These are phyloP conservation scores for Philaethria dido DNA, from an alignment of 2,888 invertebrate genomes.

Conservation along the genomic window DNA sequence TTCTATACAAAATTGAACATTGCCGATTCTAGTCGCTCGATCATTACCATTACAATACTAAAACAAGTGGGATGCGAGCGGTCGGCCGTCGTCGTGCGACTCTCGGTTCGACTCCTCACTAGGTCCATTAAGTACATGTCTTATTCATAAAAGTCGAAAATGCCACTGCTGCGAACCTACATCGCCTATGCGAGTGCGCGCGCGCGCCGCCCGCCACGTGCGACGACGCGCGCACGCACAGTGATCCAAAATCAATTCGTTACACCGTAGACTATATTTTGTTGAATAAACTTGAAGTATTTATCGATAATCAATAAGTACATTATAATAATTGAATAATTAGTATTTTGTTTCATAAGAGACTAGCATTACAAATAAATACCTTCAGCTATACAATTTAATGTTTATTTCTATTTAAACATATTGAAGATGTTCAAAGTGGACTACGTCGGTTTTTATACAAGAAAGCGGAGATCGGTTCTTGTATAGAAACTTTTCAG, in stretches of 20 bases:
- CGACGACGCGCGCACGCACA: conserved; percentile 75
- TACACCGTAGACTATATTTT: conserved; percentile 82
- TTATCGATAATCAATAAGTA: conserved; percentile 84
- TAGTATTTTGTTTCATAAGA: conserved; percentile 84
- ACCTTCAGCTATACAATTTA: conserved; percentile 83
- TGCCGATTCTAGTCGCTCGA: conserved; percentile 77
- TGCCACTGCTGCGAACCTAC: conserved; percentile 81
- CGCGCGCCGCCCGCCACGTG: conserved; percentile 44
- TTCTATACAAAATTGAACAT: conserved; percentile 84
- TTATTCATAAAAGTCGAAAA: conserved; percentile 79
- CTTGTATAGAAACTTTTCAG: conserved; percentile 70
- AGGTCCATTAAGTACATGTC: conserved; percentile 78
- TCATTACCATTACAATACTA: conserved; percentile 59
- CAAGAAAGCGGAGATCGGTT: conserved; percentile 66
- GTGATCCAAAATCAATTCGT: conserved; percentile 81
- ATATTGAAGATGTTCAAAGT: conserved; percentile 81
- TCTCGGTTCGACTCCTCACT: conserved; percentile 66
- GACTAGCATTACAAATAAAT: conserved; percentile 84
- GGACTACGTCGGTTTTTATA: conserved; percentile 76
- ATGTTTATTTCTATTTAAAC: conserved; percentile 82
- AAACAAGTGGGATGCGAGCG: conserved; percentile 76
- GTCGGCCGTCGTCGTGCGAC: conserved; percentile 61
- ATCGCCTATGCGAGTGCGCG: conserved; percentile 67
- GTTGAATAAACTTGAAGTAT: conserved; percentile 83
- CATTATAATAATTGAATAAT: conserved; percentile 84